A percentile compares a stretch with the other conserved stretches of the same genome.
phyloP scores from a whole-genome alignment of 2,113 vertebrate genomes.

The Puntigrus tetrazona region DNA sequence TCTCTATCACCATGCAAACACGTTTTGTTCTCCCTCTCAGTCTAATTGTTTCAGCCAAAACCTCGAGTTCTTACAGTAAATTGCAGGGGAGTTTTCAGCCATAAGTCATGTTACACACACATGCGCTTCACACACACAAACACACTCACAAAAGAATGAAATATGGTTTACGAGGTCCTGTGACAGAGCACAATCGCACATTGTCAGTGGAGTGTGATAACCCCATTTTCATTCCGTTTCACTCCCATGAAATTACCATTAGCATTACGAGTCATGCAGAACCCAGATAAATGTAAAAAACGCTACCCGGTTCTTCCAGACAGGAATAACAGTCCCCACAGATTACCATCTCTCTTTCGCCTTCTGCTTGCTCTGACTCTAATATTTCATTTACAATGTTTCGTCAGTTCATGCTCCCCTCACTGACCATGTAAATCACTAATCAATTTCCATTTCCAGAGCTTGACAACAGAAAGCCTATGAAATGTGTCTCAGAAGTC shows the following conservation, averaged over 20 bases:
- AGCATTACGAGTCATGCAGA: slow-evolving; percentile 99
- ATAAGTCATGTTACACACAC: slow-evolving; percentile 84
- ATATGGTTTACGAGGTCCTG: slow-evolving; percentile 88
- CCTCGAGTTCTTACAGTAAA: slow-evolving; percentile 31
- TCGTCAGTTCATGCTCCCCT: slow-evolving; percentile 98
- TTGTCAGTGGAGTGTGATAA: slow-evolving; percentile 95
- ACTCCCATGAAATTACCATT: slow-evolving; percentile 99
- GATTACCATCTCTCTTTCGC: slow-evolving; percentile 92
- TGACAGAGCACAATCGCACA: slow-evolving; percentile 93
- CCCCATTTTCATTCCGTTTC: slow-evolving; percentile 96
- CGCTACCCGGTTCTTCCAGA: slow-evolving; percentile 97
- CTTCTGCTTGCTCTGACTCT: slow-evolving; percentile 68
- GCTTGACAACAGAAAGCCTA: slow-evolving; percentile 91
- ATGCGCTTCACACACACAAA: slow-evolving; percentile 58
- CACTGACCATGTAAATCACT: slow-evolving; percentile 99
- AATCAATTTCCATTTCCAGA: slow-evolving; percentile 99
- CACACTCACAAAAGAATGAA: slow-evolving; percentile 74
- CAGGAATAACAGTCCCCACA: slow-evolving; percentile 96
- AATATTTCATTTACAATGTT: slow-evolving; percentile 99
- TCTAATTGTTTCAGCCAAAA: slow-evolving; percentile 40
- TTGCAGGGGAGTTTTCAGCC: slow-evolving; percentile 76
- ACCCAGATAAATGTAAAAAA: slow-evolving; percentile 97
- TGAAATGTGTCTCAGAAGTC: slow-evolving; percentile 82
- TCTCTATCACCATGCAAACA: neutral
- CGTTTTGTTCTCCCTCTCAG: slow-evolving; percentile 27